A percentile compares a stretch with the other conserved stretches of the same genome.
phyloP scores from a whole-genome alignment of 1,140 invertebrate genomes.

The Euborellia annulipes region DNA sequence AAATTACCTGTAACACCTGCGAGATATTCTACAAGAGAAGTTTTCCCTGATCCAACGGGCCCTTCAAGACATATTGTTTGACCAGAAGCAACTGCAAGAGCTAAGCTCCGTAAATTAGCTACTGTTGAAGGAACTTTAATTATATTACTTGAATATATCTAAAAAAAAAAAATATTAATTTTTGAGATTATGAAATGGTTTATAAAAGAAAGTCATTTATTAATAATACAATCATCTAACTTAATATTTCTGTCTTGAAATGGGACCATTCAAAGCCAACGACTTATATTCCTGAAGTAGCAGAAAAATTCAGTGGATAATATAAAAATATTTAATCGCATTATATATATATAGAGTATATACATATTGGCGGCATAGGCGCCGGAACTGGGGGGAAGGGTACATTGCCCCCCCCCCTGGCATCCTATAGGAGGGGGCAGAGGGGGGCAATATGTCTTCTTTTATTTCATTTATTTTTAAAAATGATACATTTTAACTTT shows the following conservation, averaged over 20 bases:
- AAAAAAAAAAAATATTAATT: constrained; percentile 19
- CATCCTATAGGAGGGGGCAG: too few relatives aligned
- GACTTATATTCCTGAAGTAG: background rate
- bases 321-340: too few relatives aligned
- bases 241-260: background rate
- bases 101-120: constrained; percentile 54
- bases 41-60: constrained; percentile 89
- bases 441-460: too few relatives aligned
- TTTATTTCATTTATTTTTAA: too few relatives aligned
- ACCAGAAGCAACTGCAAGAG: constrained; percentile 51
- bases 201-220: constrained; percentile 1
- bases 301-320: background rate
- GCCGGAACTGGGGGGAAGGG: too few relatives aligned
- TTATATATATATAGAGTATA: too few relatives aligned
- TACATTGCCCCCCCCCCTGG: too few relatives aligned
- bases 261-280: background rate
- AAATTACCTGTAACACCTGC: constrained; percentile 51
- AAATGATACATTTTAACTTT: too few relatives aligned
- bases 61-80: constrained; percentile 76
- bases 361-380: too few relatives aligned
- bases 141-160: constrained; percentile 26
- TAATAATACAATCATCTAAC: background rate
- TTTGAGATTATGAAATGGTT: background rate
- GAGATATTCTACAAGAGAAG: constrained; percentile 74
- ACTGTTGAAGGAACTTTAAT: constrained; percentile 46